A percentile compares a stretch with the other conserved stretches of the same genome.
phyloP scores from a whole-genome alignment of 2,797 vertebrate genomes.

The Acomys russatus region DNA sequence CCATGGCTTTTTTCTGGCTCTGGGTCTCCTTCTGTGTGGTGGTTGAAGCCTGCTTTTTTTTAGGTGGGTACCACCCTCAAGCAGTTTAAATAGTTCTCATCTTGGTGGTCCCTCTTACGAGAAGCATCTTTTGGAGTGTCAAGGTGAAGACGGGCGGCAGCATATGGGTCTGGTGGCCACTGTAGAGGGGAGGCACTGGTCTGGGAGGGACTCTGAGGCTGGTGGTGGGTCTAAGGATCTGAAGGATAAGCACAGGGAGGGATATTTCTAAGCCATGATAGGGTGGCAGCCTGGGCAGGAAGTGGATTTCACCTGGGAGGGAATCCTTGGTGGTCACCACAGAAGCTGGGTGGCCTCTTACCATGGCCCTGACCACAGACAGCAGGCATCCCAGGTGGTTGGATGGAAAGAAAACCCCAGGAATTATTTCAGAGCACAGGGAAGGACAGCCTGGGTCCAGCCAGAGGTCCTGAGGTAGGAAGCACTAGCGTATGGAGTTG shows the following conservation, averaged over 20 bases:
- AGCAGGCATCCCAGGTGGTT: background rate
- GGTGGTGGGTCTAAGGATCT: background rate
- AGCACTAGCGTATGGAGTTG: background rate
- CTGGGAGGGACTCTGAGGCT: background rate
- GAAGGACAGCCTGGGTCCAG: background rate
- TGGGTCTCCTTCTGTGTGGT: background rate
- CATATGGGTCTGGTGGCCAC: no score
- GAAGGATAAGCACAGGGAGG: background rate
- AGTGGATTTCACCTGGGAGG: background rate
- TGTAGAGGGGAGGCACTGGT: background rate
- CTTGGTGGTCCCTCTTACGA: background rate
- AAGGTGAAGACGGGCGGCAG: background rate
- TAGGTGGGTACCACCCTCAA: background rate
- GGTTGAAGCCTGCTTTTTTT: background rate
- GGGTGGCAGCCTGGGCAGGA: background rate
- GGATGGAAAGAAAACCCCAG: background rate
- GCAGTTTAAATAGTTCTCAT: background rate
- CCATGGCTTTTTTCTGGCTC: background rate
- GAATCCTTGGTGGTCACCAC: background rate
- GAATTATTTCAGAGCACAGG: background rate
- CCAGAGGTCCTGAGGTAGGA: fast-evolving
- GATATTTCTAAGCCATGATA: background rate
- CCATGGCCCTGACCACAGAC: background rate
- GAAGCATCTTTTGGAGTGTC: background rate
- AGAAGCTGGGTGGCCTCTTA: background rate